Base-by-base conservation (phyloP, 1,140 invertebrate genomes). In the Drosophila repleta region DNA sequence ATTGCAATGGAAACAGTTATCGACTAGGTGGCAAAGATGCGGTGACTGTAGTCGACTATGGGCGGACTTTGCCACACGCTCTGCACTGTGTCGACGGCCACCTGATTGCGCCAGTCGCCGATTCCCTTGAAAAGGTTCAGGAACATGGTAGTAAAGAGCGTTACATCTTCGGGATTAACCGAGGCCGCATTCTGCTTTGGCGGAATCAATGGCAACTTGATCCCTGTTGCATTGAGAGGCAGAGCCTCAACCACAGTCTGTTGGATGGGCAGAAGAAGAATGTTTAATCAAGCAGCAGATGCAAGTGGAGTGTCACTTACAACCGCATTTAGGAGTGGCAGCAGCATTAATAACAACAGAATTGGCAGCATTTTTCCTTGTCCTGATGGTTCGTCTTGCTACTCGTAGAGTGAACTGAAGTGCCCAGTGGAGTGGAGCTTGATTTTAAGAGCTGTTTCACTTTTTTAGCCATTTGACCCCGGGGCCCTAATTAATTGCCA, bases 41-140 rank as follows among this genome's bases (percentile, higher is more conserved):
- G 71, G 51, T 76, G 79, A 8, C 83, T 87, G n/a, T 79, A 79
- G 48, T 81, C 75, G 2, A 76, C 43, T 51, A 87, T 58, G 0
- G 82, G 78, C n/a, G 82, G 82, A 73, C 78, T 87, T 35, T 87
- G 74, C 82, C 82, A 87, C 24, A 87, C 68, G 46, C 75, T 82
- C 56, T 87, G 75, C 0, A 87, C 78, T 0, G 83, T 60, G 24
- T 87, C 78, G 48, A 56, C 63, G 13, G 83, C 83, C 29, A 87
- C 75, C 26, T 71, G 3, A 62, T 87, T 87, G 3, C 83, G 79
- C 69, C 70, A 89, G 18, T 88, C 83, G 4, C 29, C 55, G 17
- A 79, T 53, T 0, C 76, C 79, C 4, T 76, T 73, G 6, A 88
- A 65, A 10, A 88, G 29, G 17, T 52, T 83, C 1, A 88, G 73